Base-by-base conservation (phyloP, 1,140 invertebrate species). In the Drosophila gunungcola region DNA sequence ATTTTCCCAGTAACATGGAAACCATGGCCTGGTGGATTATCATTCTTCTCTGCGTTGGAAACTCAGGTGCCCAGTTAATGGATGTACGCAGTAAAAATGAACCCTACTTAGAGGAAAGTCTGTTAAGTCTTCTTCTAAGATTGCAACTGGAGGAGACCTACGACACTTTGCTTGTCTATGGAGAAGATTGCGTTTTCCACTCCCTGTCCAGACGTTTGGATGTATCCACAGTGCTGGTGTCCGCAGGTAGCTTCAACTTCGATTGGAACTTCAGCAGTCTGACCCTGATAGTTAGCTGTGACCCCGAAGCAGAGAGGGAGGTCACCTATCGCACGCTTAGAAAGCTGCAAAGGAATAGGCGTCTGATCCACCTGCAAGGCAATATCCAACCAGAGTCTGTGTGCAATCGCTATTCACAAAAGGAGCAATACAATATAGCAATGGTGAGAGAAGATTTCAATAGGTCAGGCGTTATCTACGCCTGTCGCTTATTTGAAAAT, bases 371-470 rank as follows among this genome's bases (percentile, higher is more conserved):
- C 3, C 10, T 63, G 6, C 32, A 32, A 34, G 1, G 36, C 1
- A 9, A 46, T 5, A 6, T 13, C 3, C 32, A 46, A 0, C 61
- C 62, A 0, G 11, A 57, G 3, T 2, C 16, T 1, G 42, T 82
- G 3, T 86, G 82, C 29, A 2, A 10, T 1, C 27, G 3, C 0
- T 82, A 82, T 48, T 52, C 36, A 0, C 5, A 4, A 2, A 49
- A n/a, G 16, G 82, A 89, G 6, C 73, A 86, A 46, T 63, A 76
- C 13, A 84, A 91, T 41, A 56, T 85, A 16, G 58, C 76, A 6
- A 34, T 88, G 52, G 7, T 90, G 6, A 10, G 12, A 3, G 67
- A 39, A 3, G 27, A 51, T 21, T 62, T 73, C 32, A 0, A 9
- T 7, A 6, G 21, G 0, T 54, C 43, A 0, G 34, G 49, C 9